A percentile compares a stretch with the other conserved stretches of the same genome.
These are phyloP conservation scores for Pelosia muscerda DNA, from an alignment of 2,888 invertebrate genomes.

Conservation along the genomic window DNA sequence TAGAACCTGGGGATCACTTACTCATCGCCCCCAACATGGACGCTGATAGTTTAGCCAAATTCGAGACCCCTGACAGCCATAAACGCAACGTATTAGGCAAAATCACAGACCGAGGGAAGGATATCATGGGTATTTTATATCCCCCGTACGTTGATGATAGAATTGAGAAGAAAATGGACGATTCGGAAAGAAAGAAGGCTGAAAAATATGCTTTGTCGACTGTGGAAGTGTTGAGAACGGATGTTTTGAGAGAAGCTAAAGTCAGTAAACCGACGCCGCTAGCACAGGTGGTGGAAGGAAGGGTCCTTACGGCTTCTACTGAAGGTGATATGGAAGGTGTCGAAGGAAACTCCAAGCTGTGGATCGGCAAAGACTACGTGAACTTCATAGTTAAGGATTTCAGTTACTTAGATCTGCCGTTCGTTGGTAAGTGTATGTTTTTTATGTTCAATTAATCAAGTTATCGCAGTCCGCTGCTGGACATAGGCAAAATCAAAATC, in stretches of 20 bases:
- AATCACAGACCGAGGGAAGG: slow-evolving; percentile 79
- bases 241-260: slow-evolving; percentile 53
- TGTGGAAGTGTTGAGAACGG: slow-evolving; percentile 75
- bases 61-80: slow-evolving; percentile 68
- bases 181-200: slow-evolving; percentile 79
- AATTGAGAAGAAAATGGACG: slow-evolving; percentile 79
- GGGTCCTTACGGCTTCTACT: slow-evolving; percentile 73
- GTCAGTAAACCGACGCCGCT: slow-evolving; percentile 72
- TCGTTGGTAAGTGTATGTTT: slow-evolving; percentile 80
- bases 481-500: too few species aligned
- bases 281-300: slow-evolving; percentile 77
- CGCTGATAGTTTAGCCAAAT: slow-evolving; percentile 52
- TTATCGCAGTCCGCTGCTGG: too few species aligned
- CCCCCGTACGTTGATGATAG: slow-evolving; percentile 78
- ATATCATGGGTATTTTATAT: slow-evolving; percentile 80
- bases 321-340: slow-evolving; percentile 70
- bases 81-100: slow-evolving; percentile 79
- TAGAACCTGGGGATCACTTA: slow-evolving; percentile 89
- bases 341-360: slow-evolving; percentile 93
- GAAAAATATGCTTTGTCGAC: slow-evolving; percentile 80
- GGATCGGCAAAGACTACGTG: slow-evolving; percentile 98
- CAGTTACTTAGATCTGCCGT: slow-evolving; percentile 95
- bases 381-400: slow-evolving; percentile 99
- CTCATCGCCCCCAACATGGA: slow-evolving; percentile 75
- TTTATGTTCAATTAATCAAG: too few species aligned